phyloP scores from a whole-genome alignment of 1,140 invertebrate genomes.

The Campoletis sonorensis region DNA sequence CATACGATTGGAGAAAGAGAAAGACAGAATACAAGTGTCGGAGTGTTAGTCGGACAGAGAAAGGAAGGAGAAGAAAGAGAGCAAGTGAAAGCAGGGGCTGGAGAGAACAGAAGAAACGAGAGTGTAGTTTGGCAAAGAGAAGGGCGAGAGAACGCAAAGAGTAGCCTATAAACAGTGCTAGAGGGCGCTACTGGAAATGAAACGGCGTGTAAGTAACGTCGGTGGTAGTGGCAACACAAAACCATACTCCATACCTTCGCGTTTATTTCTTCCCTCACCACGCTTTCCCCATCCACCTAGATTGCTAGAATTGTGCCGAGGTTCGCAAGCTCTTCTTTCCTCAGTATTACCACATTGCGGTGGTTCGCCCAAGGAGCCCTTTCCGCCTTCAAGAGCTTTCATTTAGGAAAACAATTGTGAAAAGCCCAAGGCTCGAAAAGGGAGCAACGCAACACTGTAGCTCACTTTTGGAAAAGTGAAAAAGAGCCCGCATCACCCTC shows the following conservation, averaged over 20 bases:
- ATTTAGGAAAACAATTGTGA: conserved; percentile 61
- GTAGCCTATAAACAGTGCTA: conserved; percentile 19
- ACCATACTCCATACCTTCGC: conserved; percentile 5
- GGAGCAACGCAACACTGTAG: no score
- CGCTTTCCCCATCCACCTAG: neutral
- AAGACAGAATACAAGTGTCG: no score
- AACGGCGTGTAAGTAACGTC: conserved; percentile 57
- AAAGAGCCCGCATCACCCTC: neutral
- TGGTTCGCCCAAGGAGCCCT: neutral
- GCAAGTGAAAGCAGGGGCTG: neutral
- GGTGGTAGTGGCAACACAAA: neutral
- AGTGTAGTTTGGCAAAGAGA: neutral
- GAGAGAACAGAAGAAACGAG: conserved; percentile 11
- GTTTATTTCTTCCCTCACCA: conserved; percentile 3
- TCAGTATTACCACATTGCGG: conserved; percentile 41
- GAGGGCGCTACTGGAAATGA: conserved; percentile 52
- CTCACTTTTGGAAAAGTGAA: neutral
- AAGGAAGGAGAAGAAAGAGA: conserved; percentile 5
- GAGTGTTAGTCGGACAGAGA: neutral
- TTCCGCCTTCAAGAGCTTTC: conserved; percentile 49
- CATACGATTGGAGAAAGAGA: neutral
- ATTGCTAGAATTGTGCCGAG: conserved; percentile 9
- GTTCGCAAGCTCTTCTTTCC: neutral
- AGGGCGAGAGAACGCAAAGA: conserved; percentile 7
- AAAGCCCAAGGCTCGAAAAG: conserved; percentile 43